phyloP scores from a whole-genome alignment of 2,113 vertebrate species.

The Cephalopterus ornatus region DNA sequence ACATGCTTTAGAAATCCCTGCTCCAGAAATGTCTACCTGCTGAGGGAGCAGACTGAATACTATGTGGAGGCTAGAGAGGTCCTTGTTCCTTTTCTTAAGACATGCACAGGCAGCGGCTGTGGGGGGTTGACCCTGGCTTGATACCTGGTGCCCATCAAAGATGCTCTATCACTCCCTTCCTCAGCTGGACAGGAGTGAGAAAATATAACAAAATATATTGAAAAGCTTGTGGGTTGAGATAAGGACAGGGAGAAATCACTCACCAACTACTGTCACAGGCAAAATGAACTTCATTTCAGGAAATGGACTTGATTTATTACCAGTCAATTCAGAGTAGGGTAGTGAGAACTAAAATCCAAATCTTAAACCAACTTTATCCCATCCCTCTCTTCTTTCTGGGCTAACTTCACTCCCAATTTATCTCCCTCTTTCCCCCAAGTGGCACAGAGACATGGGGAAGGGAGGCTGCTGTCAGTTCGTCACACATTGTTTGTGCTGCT shows the following conservation, averaged over 20 bases:
- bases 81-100: not conserved
- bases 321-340: not conserved
- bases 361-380: not conserved
- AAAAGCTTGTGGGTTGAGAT: not conserved
- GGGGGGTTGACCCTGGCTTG: not conserved
- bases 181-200: not conserved
- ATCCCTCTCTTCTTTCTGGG: not conserved
- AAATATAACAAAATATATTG: not conserved
- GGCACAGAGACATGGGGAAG: not conserved
- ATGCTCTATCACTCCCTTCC: not conserved
- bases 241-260: not conserved
- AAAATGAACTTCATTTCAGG: not conserved
- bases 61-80: not conserved
- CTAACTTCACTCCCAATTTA: not conserved
- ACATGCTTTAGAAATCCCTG: not conserved
- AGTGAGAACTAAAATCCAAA: not conserved
- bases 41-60: not conserved
- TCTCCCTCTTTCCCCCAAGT: not conserved
- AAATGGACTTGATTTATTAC: not conserved
- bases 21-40: not conserved
- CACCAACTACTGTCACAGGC: not conserved
- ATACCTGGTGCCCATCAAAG: not conserved
- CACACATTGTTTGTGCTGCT: not conserved
- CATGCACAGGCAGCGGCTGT: accelerated
- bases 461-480: not conserved